phyloP scores from a whole-genome alignment of 2,888 invertebrate genomes.

The Parelbella ahira region DNA sequence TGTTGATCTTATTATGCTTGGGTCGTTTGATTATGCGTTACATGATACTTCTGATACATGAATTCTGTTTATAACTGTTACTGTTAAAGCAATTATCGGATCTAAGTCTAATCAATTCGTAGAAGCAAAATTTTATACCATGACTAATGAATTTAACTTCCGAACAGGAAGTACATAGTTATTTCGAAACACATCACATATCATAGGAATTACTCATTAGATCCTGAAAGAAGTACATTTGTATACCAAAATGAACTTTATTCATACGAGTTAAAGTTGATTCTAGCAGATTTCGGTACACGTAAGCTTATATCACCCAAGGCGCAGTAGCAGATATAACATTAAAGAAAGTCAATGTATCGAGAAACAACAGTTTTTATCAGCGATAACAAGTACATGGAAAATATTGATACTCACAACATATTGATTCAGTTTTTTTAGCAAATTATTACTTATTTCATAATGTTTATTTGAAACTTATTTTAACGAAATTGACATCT shows the following conservation, averaged over 20 bases:
- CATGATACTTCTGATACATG: too few species aligned
- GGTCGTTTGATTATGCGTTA: too few species aligned
- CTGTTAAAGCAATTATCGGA: too few species aligned
- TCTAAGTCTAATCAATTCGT: too few species aligned
- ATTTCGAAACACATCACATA: slow-evolving; percentile 20
- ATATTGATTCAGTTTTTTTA: background rate
- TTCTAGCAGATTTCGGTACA: too few species aligned
- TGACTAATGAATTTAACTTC: slow-evolving; percentile 27
- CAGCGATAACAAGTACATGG: slow-evolving; percentile 27
- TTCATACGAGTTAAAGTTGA: background rate
- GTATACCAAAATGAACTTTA: slow-evolving; percentile 1
- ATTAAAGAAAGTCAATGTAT: slow-evolving; percentile 27
- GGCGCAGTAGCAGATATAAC: slow-evolving; percentile 3
- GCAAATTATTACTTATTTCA: background rate
- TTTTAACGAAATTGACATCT: too few species aligned
- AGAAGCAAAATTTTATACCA: too few species aligned
- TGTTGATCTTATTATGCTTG: too few species aligned
- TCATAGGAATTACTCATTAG: slow-evolving; percentile 29
- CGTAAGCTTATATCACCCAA: background rate
- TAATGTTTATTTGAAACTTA: too few species aligned
- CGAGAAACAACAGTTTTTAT: slow-evolving; percentile 27
- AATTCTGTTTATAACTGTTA: too few species aligned
- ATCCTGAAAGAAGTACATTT: slow-evolving; percentile 1
- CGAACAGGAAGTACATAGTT: slow-evolving; percentile 30
- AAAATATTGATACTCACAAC: slow-evolving; percentile 5